A percentile compares a stretch with the other conserved stretches of the same genome.
These are phyloP conservation scores for Limnothrissa miodon DNA, from an alignment of 2,113 vertebrate species.

Conservation along the genomic window DNA sequence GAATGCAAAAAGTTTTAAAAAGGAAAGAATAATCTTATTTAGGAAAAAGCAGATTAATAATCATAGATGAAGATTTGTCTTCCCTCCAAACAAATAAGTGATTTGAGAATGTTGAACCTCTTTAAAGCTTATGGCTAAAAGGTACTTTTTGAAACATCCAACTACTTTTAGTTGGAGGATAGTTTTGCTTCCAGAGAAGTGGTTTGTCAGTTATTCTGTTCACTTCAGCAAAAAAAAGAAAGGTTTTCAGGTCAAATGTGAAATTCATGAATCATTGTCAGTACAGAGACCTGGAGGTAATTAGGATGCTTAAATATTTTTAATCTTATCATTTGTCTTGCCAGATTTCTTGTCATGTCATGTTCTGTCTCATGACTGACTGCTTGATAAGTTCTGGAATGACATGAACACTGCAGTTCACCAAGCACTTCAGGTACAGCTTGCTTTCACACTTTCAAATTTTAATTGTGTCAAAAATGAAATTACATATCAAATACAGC, in stretches of 20 bases:
- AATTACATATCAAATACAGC: background rate
- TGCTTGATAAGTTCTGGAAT: background rate
- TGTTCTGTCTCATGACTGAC: background rate
- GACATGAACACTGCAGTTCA: background rate
- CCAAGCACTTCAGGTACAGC: background rate
- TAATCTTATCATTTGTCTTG: background rate
- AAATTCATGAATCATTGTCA: background rate
- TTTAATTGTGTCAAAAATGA: background rate
- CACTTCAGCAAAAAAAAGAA: background rate
- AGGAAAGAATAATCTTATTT: slow-evolving; percentile 66
- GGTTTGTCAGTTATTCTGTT: slow-evolving; percentile 4
- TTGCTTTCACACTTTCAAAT: background rate
- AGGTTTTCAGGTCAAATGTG: background rate
- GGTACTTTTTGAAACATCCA: slow-evolving; percentile 50
- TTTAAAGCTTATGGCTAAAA: slow-evolving; percentile 50
- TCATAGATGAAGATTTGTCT: slow-evolving; percentile 49
- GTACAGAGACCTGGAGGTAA: background rate
- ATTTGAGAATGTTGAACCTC: slow-evolving; percentile 55
- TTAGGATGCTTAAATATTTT: background rate
- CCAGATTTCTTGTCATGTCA: background rate
- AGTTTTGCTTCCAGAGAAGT: slow-evolving; percentile 38
- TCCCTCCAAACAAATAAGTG: slow-evolving; percentile 53
- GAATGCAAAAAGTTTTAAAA: slow-evolving; percentile 63
- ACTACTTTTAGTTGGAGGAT: slow-evolving; percentile 43
- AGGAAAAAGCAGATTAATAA: slow-evolving; percentile 67